Percentiles rank a stretch among this genome's conserved stretches.
These are phyloP conservation scores for Geotrupes spiniger DNA, from an alignment of 2,888 invertebrate species.

Conservation along the genomic window DNA sequence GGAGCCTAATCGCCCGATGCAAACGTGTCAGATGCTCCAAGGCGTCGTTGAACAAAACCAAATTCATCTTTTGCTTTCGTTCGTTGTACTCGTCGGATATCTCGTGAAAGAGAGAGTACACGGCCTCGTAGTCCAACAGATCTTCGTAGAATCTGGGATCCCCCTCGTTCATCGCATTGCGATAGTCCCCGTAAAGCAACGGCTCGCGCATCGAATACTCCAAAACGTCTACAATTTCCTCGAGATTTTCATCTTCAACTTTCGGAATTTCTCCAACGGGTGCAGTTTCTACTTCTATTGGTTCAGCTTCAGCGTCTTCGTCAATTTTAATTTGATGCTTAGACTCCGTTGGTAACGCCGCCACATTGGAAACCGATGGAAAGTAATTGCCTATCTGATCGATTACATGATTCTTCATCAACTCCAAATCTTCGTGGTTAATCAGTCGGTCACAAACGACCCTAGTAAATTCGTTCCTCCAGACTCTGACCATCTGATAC, in stretches of 20 bases:
- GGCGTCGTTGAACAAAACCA: conserved; percentile 90
- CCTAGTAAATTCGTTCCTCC: conserved; percentile 87
- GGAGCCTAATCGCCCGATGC: conserved; percentile 80
- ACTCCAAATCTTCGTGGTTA: conserved; percentile 61
- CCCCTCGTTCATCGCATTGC: conserved; percentile 78
- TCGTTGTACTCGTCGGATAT: conserved; percentile 86
- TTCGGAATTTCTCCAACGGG: conserved; percentile 19
- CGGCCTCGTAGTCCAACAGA: conserved; percentile 83
- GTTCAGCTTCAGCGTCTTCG: conserved; percentile 29
- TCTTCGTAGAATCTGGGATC: conserved; percentile 85
- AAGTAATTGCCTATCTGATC: conserved; percentile 60
- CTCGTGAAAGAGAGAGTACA: conserved; percentile 86
- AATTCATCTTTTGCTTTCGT: conserved; percentile 65
- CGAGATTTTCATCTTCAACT: conserved; percentile 44
- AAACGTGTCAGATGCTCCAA: conserved; percentile 86
- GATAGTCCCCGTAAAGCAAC: conserved; percentile 81
- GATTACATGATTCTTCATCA: conserved; percentile 61
- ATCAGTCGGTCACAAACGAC: conserved; percentile 87
- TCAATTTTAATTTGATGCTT: conserved; percentile 25
- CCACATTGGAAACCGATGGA: conserved; percentile 43
- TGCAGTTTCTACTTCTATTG: conserved; percentile 22
- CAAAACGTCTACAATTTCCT: conserved; percentile 47
- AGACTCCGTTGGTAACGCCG: conserved; percentile 21
- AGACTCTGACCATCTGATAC: conserved; percentile 75
- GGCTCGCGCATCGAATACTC: conserved; percentile 80